A percentile compares a stretch with the other conserved stretches of the same genome.
These are phyloP conservation scores for Tokudaia muenninki DNA, from an alignment of 2,797 vertebrate genomes.

Conservation along the genomic window DNA sequence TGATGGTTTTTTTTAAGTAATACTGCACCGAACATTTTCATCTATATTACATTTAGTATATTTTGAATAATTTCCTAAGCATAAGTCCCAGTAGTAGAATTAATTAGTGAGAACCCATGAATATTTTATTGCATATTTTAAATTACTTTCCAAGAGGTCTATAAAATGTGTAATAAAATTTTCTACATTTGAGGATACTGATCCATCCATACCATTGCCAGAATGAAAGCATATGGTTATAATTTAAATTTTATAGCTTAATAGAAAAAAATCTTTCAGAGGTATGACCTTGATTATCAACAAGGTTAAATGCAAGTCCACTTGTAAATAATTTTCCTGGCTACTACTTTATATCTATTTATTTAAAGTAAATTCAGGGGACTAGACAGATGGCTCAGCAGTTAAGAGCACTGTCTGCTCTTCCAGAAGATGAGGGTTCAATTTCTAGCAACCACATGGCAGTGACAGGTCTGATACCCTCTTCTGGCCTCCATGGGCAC, in stretches of 20 bases:
- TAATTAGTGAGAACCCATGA: slow-evolving; percentile 65
- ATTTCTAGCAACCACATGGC: background rate
- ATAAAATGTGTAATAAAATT: slow-evolving; percentile 46
- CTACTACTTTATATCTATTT: background rate
- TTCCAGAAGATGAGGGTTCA: background rate
- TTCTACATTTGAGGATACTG: background rate
- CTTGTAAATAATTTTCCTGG: slow-evolving; percentile 9
- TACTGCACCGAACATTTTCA: slow-evolving; percentile 5
- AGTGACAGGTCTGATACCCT: background rate
- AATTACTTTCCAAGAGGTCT: slow-evolving; percentile 48
- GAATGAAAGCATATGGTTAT: background rate
- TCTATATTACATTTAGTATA: slow-evolving; percentile 3
- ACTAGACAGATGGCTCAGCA: background rate
- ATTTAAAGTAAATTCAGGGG: background rate
- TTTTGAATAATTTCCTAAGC: slow-evolving; percentile 61
- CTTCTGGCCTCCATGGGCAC: background rate
- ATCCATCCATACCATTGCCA: background rate
- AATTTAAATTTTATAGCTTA: background rate
- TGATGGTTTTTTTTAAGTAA: slow-evolving; percentile 28
- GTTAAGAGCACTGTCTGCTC: background rate
- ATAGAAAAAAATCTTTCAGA: background rate
- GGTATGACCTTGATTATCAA: background rate
- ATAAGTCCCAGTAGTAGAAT: slow-evolving; percentile 52
- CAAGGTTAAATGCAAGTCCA: background rate
- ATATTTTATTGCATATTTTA: slow-evolving; percentile 61